Conservation (phyloP, 1,140 invertebrate species). For the Ostrea denselamellosa region DNA sequence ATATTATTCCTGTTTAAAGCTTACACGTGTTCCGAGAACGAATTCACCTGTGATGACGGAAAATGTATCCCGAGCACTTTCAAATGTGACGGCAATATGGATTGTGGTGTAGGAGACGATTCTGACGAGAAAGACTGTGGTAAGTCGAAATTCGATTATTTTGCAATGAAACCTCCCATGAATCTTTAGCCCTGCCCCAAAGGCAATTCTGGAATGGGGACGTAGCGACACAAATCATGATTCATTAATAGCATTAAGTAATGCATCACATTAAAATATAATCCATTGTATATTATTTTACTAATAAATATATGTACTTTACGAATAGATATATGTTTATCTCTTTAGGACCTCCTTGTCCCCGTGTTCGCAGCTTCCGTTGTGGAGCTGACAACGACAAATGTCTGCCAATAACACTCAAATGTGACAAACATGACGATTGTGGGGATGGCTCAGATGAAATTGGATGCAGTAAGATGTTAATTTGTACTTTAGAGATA, state of each 20-base stretch:
- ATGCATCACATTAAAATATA: too few species aligned
- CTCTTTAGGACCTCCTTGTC: not conserved
- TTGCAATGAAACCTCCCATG: too few species aligned
- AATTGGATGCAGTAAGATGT: conserved; percentile 63
- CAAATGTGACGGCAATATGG: conserved; percentile 60
- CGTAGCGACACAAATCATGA: too few species aligned
- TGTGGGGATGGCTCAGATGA: conserved; percentile 70
- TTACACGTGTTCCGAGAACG: conserved; percentile 77
- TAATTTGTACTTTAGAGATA: too few species aligned
- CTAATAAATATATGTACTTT: too few species aligned
- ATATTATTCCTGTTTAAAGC: conserved; percentile 23
- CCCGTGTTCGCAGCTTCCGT: not conserved
- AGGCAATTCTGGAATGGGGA: too few species aligned
- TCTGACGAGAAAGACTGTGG: conserved; percentile 57
- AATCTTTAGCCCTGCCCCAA: too few species aligned
- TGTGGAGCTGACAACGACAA: conserved; percentile 54
- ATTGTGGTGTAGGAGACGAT: conserved; percentile 66
- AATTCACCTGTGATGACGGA: conserved; percentile 58
- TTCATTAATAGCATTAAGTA: too few species aligned
- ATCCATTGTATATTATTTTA: too few species aligned
- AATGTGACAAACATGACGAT: conserved; percentile 68
- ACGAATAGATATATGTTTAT: too few species aligned
- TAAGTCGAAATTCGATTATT: too few species aligned
- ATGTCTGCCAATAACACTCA: conserved; percentile 58
- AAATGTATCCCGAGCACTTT: conserved; percentile 56